Evolutionary conservation across 2,888 invertebrate species (phyloP).

Genomic region (Oligia strigilis): DNA sequence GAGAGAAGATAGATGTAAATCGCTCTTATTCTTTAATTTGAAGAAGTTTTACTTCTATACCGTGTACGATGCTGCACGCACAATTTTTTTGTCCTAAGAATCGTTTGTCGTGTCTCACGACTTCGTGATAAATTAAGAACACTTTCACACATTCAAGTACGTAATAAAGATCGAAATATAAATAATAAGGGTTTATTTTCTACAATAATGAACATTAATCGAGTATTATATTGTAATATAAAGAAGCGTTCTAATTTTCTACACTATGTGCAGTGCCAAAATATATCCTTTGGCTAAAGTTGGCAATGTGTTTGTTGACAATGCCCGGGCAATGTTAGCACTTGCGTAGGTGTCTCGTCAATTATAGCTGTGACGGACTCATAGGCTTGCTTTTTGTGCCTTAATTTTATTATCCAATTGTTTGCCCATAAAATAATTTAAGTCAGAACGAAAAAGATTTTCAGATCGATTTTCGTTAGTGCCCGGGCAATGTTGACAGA

Average conservation of each 20-base stretch:
- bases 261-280: slow-evolving; percentile 83
- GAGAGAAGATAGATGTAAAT: no score
- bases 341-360: slow-evolving; percentile 14
- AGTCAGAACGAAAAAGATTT: neutral
- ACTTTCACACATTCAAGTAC: slow-evolving; percentile 39
- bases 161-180: slow-evolving; percentile 43
- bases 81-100: no score
- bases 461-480: slow-evolving; percentile 4
- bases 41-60: no score
- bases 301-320: slow-evolving; percentile 27
- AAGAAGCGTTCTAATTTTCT: slow-evolving; percentile 78
- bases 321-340: slow-evolving; percentile 32
- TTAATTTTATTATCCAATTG: slow-evolving; percentile 20
- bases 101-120: no score
- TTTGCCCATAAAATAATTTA: slow-evolving; percentile 11
- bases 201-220: slow-evolving; percentile 69
- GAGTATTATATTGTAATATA: slow-evolving; percentile 76
- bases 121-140: neutral
- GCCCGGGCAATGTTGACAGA: slow-evolving; percentile 21
- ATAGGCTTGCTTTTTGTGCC: slow-evolving; percentile 53
- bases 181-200: slow-evolving; percentile 69
- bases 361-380: neutral
- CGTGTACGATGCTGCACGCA: no score
- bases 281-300: slow-evolving; percentile 63
- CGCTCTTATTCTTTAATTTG: no score